Base-by-base conservation (phyloP, 2,797 vertebrate species). In the Parambassis ranga region DNA sequence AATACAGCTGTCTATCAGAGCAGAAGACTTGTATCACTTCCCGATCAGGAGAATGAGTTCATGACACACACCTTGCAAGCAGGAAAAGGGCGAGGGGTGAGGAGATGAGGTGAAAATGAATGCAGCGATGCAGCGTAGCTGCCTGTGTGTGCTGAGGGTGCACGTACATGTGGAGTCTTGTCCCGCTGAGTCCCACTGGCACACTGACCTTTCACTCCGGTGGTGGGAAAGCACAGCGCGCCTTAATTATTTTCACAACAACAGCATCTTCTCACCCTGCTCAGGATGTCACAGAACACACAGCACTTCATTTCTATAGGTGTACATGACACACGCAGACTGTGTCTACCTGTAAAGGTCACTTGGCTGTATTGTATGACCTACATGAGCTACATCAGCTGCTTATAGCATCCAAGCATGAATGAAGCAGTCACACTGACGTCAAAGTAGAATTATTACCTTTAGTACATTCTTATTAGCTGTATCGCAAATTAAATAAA, bases 181-280 rank as follows among this genome's bases (percentile, higher is more conserved):
- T 62, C 55, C 70, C 28, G 46, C 78, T 19, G 52, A 23, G 74
- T 72, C 69, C 77, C 76, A 71, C 80, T 66, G 35, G 79, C 73
- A 79, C 60, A 62, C 58, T 86, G 86, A 86, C 82, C 86, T 81
- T 91, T 86, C 50, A 37, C 65, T 53, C 28, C 13, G 67, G 50
- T 15, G 6, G 65, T 48, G 59, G 71, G 77, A 59, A 26, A 27
- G 36, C 55, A 38, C 4, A 18, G 38, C 14, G 2, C 4, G 15
- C 14, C 62, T 67, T 86, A 81, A 88, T 88, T 84, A 85, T 61
- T 59, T 66, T 66, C 60, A 33, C 51, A 71, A 73, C 47, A 60
- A 18, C 43, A 39, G 42, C 11, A n/a, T 18, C 28, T 51, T 35
- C 36, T 60, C 27, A 49, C 42, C 31, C 44, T 22, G 47, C 19